These are phyloP conservation scores for Rhynchopsitta pachyrhyncha DNA, from an alignment of 2,113 vertebrate species.

Conservation along the genomic window DNA sequence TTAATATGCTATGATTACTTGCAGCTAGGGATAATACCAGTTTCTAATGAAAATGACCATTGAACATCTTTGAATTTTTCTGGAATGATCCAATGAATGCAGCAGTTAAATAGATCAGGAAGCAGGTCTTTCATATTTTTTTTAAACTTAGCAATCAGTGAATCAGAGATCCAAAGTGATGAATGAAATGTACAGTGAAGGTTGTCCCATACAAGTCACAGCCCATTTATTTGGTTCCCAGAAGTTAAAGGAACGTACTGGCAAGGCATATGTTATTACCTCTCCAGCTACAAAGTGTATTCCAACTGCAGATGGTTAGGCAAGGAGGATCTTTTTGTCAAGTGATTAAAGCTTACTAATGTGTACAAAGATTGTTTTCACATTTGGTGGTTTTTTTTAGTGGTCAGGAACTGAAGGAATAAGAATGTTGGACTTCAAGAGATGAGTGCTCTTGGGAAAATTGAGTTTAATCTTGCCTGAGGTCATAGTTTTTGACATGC, in stretches of 20 bases:
- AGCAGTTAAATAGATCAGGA: background rate
- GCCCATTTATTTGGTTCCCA: background rate
- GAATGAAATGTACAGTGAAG: background rate
- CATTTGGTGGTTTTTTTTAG: background rate
- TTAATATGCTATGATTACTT: background rate
- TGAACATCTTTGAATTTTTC: background rate
- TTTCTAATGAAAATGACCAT: background rate
- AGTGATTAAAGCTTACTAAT: background rate
- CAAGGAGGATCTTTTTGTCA: conserved; percentile 17
- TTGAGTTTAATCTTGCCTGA: background rate
- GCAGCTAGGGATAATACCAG: background rate
- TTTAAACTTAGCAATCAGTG: background rate
- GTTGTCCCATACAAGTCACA: background rate
- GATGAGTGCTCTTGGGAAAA: background rate
- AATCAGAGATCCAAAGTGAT: background rate
- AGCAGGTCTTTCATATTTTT: background rate
- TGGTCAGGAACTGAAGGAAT: background rate
- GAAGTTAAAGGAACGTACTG: conserved; percentile 35
- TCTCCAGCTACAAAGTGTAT: background rate
- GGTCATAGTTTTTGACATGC: background rate
- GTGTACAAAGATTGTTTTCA: background rate
- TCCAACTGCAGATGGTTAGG: conserved; percentile 8
- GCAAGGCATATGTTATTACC: background rate
- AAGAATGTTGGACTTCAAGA: background rate
- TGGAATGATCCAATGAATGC: background rate